Conservation (phyloP, 1,140 invertebrate genomes). For the Lepidurus couesii region DNA sequence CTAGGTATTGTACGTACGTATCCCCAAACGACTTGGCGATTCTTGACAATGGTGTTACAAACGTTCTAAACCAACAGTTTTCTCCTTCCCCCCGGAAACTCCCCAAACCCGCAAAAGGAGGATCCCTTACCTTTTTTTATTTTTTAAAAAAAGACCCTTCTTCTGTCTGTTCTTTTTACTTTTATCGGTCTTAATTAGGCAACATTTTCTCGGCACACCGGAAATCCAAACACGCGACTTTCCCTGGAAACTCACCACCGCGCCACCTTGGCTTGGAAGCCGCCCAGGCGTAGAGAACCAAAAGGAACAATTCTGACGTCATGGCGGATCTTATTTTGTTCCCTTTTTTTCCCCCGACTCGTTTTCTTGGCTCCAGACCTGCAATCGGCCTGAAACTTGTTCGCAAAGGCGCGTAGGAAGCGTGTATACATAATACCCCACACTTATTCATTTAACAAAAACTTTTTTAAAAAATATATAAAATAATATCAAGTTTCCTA, state of each 20-base stretch:
- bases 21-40: no score
- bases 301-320: conserved; percentile 2
- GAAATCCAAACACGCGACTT: conserved; percentile 7
- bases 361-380: neutral
- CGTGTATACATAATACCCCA: neutral
- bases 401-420: conserved; percentile 1
- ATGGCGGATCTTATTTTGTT: neutral
- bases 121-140: no score
- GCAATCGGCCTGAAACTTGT: neutral
- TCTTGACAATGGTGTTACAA: neutral
- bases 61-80: neutral
- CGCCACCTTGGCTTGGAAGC: neutral
- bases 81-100: neutral
- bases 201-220: conserved; percentile 18
- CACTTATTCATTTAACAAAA: neutral
- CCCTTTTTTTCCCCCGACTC: neutral
- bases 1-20: no score
- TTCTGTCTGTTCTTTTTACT: neutral
- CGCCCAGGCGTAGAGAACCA: neutral
- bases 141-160: neutral
- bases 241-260: neutral
- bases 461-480: neutral
- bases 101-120: neutral
- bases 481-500: neutral
- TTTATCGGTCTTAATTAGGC: conserved; percentile 11